Evolutionary conservation across 1,140 invertebrate species (phyloP).

Genomic region (Hyles euphorbiae): DNA sequence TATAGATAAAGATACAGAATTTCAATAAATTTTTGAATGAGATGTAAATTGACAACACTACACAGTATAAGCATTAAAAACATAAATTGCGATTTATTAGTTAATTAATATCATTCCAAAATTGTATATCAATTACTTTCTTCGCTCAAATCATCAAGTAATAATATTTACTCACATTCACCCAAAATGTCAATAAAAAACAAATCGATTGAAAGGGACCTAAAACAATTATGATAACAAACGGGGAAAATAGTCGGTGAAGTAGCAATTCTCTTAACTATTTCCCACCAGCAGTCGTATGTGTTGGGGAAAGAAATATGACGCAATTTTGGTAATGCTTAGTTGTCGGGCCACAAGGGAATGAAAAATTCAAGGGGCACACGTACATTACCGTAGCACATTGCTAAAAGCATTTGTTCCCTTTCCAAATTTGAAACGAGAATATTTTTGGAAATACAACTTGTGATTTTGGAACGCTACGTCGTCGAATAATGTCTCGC

Average conservation of each 20-base stretch:
- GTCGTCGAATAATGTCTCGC: too few relatives aligned
- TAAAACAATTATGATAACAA: conserved; percentile 21
- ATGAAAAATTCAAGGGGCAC: conserved; percentile 73
- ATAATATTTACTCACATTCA: too few relatives aligned
- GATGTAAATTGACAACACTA: too few relatives aligned
- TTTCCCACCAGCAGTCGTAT: conserved; percentile 48
- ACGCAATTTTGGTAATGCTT: conserved; percentile 73
- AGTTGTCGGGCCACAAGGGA: conserved; percentile 70
- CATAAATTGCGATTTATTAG: too few relatives aligned
- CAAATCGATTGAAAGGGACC: too few relatives aligned
- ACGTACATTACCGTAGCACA: conserved; percentile 63
- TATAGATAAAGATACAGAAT: too few relatives aligned
- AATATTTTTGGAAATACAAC: conserved; percentile 43
- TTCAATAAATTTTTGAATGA: too few relatives aligned
- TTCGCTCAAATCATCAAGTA: too few relatives aligned
- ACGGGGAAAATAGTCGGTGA: conserved; percentile 23
- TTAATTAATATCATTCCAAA: too few relatives aligned
- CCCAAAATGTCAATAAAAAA: too few relatives aligned
- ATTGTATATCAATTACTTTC: too few relatives aligned
- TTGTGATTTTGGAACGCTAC: neutral
- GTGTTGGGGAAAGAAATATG: conserved; percentile 71
- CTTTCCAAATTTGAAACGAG: conserved; percentile 38
- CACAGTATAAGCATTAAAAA: too few relatives aligned
- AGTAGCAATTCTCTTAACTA: conserved; percentile 62
- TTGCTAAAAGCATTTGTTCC: conserved; percentile 66